phyloP scores from a whole-genome alignment of 1,140 invertebrate genomes.

The Adelges cooleyi region DNA sequence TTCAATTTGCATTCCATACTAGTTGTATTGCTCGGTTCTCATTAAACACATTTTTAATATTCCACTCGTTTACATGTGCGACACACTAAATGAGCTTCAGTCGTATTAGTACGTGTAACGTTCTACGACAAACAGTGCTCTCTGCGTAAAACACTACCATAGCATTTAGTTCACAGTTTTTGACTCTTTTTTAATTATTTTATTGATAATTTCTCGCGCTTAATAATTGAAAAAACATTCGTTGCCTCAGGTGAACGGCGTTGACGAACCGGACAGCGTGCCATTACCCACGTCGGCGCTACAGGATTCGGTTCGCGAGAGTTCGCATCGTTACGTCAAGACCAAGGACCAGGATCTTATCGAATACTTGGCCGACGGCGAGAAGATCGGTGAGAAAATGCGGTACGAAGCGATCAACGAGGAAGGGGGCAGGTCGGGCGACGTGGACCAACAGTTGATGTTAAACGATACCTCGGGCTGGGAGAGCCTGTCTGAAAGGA shows the following conservation, averaged over 20 bases:
- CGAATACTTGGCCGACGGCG: slow-evolving; percentile 61
- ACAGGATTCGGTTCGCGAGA: slow-evolving; percentile 40
- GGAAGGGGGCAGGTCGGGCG: slow-evolving; percentile 50
- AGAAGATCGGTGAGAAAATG: slow-evolving; percentile 60
- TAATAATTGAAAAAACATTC: too few species aligned
- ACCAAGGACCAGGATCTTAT: slow-evolving; percentile 57
- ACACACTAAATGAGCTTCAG: too few species aligned
- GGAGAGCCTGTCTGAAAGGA: slow-evolving; percentile 61
- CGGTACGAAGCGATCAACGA: slow-evolving; percentile 64
- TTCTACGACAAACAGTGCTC: too few species aligned
- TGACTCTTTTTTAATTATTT: too few species aligned
- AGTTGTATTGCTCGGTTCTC: too few species aligned
- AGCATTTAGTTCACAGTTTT: too few species aligned
- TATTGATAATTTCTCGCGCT: too few species aligned
- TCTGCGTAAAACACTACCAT: too few species aligned
- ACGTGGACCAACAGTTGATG: slow-evolving; percentile 45
- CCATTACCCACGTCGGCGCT: slow-evolving; percentile 39
- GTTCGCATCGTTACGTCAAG: slow-evolving; percentile 42
- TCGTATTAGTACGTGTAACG: too few species aligned
- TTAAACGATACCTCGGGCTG: slow-evolving; percentile 48
- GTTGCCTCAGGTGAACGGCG: slow-evolving; percentile 51
- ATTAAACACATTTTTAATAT: too few species aligned
- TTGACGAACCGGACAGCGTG: slow-evolving; percentile 54
- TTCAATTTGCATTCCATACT: too few species aligned
- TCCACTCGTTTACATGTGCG: too few species aligned